These are phyloP conservation scores for Antheraea pernyi DNA, from an alignment of 1,140 invertebrate genomes.

Conservation along the genomic window DNA sequence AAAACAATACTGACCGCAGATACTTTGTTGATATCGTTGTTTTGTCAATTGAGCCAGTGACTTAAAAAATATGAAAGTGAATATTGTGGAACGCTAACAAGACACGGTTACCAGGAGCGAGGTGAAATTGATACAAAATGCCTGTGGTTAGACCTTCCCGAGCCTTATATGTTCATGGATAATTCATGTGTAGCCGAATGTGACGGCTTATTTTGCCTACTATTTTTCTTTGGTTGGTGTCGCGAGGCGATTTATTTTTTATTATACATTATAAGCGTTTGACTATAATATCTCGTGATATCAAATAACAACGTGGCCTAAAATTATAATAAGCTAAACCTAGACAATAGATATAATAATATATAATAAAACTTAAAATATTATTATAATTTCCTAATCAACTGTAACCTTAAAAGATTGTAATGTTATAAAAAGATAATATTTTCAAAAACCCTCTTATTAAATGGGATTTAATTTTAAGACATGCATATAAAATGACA, in stretches of 20 bases:
- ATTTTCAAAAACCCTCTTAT: no score
- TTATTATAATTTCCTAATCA: no score
- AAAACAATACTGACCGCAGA: constrained; percentile 1
- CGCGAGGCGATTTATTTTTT: no score
- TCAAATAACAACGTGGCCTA: no score
- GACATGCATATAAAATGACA: not conserved
- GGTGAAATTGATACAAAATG: constrained; percentile 46
- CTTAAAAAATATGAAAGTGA: constrained; percentile 42
- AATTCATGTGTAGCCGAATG: not conserved
- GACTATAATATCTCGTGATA: no score
- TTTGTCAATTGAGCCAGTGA: constrained; percentile 12
- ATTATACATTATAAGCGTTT: no score
- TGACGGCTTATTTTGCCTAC: not conserved
- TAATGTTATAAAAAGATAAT: no score
- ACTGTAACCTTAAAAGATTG: no score
- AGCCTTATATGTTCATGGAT: not conserved
- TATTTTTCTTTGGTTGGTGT: not conserved
- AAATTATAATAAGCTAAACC: no score
- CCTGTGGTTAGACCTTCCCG: constrained; percentile 37
- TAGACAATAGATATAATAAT: no score
- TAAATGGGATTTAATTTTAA: not conserved
- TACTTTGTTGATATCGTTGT: constrained; percentile 13
- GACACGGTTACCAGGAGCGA: constrained; percentile 47
- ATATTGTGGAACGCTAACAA: constrained; percentile 18
- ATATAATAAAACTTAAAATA: no score